Evolutionary conservation across 2,113 vertebrate species (phyloP).

Genomic region (Pteruthius melanotis): DNA sequence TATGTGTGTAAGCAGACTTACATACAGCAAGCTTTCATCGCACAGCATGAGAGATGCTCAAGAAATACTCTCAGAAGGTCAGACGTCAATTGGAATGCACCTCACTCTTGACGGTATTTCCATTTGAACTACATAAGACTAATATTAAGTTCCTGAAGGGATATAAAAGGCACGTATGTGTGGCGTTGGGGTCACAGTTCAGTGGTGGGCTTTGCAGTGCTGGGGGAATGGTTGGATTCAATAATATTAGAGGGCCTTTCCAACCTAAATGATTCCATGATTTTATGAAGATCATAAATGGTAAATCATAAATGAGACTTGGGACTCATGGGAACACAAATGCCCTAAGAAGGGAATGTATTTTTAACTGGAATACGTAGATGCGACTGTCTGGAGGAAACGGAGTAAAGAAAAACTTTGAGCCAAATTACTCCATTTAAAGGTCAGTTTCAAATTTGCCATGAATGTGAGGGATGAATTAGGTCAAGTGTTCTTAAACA

Average conservation of each 20-base stretch:
- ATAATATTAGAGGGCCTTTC: neutral
- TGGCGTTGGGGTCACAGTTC: neutral
- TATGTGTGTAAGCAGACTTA: neutral
- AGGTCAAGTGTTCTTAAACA: conserved; percentile 3
- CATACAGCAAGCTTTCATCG: neutral
- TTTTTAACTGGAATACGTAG: neutral
- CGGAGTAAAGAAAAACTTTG: neutral
- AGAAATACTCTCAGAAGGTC: neutral
- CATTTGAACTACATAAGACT: neutral
- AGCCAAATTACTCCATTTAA: neutral
- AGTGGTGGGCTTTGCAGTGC: neutral
- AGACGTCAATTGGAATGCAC: rapidly evolving
- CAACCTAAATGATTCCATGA: neutral
- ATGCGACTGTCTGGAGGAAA: neutral
- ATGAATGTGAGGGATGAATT: neutral
- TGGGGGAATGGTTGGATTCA: neutral
- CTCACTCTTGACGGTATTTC: neutral
- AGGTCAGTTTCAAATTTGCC: neutral
- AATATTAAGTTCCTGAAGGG: neutral
- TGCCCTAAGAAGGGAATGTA: neutral
- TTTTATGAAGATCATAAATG: neutral
- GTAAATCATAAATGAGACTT: neutral
- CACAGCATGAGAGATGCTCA: neutral
- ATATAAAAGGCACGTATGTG: neutral
- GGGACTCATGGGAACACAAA: neutral